Evolutionary conservation across 2,797 vertebrate species (phyloP).

Genomic region (Pteropus rufus): DNA sequence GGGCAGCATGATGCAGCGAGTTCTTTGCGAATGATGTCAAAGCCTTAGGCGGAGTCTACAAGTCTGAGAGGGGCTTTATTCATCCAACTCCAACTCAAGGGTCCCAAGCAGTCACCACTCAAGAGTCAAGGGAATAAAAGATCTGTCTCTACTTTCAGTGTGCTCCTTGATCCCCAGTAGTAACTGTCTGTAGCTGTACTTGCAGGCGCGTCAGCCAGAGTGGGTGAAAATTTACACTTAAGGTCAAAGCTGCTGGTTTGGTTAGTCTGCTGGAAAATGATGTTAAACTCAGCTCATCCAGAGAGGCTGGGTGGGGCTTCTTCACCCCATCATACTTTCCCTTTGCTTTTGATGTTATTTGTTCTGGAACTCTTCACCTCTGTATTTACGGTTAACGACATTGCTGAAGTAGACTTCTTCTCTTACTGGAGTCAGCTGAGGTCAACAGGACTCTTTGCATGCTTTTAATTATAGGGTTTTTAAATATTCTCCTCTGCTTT

Average conservation of each 20-base stretch:
- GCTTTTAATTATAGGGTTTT: constrained; percentile 25
- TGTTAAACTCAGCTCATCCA: background rate
- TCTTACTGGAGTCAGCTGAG: constrained; percentile 26
- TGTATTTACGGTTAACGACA: constrained; percentile 55
- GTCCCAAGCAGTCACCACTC: background rate
- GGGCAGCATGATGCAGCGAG: background rate
- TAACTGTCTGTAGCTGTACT: background rate
- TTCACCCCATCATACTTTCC: background rate
- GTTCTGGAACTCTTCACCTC: constrained; percentile 47
- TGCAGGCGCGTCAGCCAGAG: background rate
- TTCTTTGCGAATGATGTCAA: constrained; percentile 48
- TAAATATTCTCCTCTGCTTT: constrained; percentile 21
- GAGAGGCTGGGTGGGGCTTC: background rate
- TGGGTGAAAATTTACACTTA: constrained; percentile 9
- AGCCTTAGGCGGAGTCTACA: constrained; percentile 28
- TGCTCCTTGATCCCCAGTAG: background rate
- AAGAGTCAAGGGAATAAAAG: background rate
- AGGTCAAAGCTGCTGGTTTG: background rate
- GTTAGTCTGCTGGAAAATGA: constrained; percentile 29
- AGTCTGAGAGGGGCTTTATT: constrained; percentile 47
- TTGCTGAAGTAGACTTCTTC: background rate
- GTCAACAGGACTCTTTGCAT: constrained; percentile 29
- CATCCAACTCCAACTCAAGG: background rate
- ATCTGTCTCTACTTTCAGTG: constrained; percentile 31
- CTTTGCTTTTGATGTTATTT: constrained; percentile 62